Conservation (phyloP, 2,113 vertebrate genomes). For the Aptenodytes patagonicus region DNA sequence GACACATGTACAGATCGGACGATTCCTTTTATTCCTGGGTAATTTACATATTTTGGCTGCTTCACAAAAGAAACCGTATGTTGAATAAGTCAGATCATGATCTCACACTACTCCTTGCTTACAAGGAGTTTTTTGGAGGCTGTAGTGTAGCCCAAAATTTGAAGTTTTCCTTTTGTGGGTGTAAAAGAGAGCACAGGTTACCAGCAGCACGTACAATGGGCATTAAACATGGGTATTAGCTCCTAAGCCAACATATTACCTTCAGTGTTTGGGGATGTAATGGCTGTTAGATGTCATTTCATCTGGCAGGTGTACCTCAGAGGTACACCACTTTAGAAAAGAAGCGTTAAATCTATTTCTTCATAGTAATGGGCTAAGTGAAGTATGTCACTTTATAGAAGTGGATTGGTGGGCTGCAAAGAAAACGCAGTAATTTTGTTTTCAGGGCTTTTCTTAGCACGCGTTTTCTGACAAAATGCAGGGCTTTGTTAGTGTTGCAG, state of each 20-base stretch:
- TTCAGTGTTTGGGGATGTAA: background rate
- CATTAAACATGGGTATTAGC: background rate
- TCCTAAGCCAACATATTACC: background rate
- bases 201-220: background rate
- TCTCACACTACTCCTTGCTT: constrained; percentile 9
- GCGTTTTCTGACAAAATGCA: background rate
- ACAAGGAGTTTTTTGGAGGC: constrained; percentile 2
- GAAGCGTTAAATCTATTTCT: background rate
- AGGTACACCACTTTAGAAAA: background rate
- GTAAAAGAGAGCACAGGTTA: background rate
- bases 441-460: background rate
- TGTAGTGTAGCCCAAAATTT: background rate
- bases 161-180: constrained; percentile 12
- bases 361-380: background rate
- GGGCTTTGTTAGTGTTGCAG: background rate
- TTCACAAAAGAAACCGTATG: constrained; percentile 47
- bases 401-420: background rate
- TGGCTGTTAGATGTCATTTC: background rate
- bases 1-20: constrained; percentile 23
- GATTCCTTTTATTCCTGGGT: constrained; percentile 45
- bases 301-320: background rate
- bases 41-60: constrained; percentile 60
- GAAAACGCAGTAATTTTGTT: background rate
- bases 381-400: background rate
- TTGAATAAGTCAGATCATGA: constrained; percentile 33